These are phyloP conservation scores for Drosophila asahinai DNA, from an alignment of 1,140 invertebrate genomes.

Conservation along the genomic window DNA sequence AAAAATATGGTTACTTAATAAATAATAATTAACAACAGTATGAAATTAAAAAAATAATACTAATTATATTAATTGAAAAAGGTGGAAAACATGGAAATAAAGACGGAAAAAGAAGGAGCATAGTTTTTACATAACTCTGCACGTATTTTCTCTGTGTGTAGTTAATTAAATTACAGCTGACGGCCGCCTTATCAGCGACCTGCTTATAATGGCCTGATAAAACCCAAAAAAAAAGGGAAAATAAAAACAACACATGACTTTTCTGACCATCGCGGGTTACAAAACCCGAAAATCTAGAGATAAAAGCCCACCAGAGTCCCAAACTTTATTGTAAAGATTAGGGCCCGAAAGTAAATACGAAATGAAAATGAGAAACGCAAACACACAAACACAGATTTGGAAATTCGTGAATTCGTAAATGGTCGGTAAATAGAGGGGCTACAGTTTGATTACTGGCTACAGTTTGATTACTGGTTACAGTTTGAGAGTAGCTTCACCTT, in stretches of 20 bases:
- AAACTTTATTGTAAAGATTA: conserved; percentile 39
- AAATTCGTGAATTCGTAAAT: conserved; percentile 47
- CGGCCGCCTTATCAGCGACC: conserved; percentile 68
- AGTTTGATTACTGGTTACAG: conserved; percentile 11
- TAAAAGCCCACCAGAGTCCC: conserved; percentile 34
- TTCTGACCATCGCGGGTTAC: conserved; percentile 46
- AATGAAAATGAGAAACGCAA: conserved; percentile 42
- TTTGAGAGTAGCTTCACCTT: neutral
- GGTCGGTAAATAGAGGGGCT: conserved; percentile 29
- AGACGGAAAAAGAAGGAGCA: too few species aligned
- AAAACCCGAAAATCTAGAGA: conserved; percentile 25
- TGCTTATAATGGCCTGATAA: conserved; percentile 67
- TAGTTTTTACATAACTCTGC: neutral
- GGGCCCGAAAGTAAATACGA: conserved; percentile 18
- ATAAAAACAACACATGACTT: conserved; percentile 44
- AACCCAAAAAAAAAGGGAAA: conserved; percentile 32
- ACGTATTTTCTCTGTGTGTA: conserved; percentile 6
- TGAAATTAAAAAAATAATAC: neutral
- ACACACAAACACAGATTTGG: conserved; percentile 54
- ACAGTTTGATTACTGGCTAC: conserved; percentile 35
- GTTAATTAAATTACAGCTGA: conserved; percentile 53
- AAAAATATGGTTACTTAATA: neutral
- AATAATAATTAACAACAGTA: neutral
- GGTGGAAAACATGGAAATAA: neutral
- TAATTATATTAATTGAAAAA: neutral